These are phyloP conservation scores for Synanthedon andrenaeformis DNA, from an alignment of 2,888 invertebrate genomes.

Conservation along the genomic window DNA sequence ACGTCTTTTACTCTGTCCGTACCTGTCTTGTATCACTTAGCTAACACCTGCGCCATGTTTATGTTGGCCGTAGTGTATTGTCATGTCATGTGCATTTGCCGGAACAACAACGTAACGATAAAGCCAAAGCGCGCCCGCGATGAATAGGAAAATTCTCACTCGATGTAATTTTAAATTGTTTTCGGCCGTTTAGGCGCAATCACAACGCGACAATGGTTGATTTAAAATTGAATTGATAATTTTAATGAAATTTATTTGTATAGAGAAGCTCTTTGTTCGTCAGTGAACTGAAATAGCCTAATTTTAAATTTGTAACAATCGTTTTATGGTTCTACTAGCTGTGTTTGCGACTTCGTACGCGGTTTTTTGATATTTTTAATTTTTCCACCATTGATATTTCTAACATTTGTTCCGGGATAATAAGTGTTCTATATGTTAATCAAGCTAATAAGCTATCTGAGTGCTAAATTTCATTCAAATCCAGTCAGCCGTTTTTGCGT, in stretches of 20 bases:
- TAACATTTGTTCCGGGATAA: no score
- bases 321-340: no score
- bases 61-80: conserved; percentile 7
- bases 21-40: conserved; percentile 1
- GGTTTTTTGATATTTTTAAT: no score
- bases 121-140: conserved; percentile 2
- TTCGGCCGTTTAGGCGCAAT: conserved; percentile 11
- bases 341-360: no score
- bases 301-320: no score
- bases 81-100: conserved; percentile 4
- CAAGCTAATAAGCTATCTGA: no score
- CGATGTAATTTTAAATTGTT: conserved; percentile 4
- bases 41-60: not conserved
- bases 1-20: conserved; percentile 2
- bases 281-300: no score
- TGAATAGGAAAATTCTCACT: conserved; percentile 20
- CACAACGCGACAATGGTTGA: conserved; percentile 2
- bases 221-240: not conserved
- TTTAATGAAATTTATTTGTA: not conserved
- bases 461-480: no score
- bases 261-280: not conserved
- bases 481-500: no score
- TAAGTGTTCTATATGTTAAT: no score
- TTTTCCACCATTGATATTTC: no score
- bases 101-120: not conserved